Percentiles rank a stretch among this genome's conserved stretches.
phyloP scores from a whole-genome alignment of 2,888 invertebrate genomes.

The Merodon equestris region DNA sequence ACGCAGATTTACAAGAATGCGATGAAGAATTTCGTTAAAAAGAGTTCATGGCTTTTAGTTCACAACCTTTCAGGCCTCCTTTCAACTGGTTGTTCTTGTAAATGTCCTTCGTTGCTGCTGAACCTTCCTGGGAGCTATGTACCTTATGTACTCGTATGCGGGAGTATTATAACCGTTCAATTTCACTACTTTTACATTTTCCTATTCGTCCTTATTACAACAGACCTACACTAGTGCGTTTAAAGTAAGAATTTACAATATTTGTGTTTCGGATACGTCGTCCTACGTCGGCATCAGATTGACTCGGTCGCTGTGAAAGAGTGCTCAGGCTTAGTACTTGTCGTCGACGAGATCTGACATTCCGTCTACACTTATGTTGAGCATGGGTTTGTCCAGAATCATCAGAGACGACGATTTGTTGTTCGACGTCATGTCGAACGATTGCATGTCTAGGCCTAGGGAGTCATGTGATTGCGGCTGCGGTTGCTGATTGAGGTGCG shows the following conservation, averaged over 20 bases:
- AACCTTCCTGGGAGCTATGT: background rate
- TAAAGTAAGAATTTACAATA: conserved; percentile 58
- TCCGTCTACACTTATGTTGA: conserved; percentile 76
- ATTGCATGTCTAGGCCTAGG: conserved; percentile 69
- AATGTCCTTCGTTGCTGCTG: conserved; percentile 1
- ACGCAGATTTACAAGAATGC: conserved; percentile 3
- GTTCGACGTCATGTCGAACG: conserved; percentile 71
- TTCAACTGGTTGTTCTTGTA: conserved; percentile 35
- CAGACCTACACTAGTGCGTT: conserved; percentile 59
- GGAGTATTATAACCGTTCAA: conserved; percentile 11
- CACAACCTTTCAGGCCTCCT: conserved; percentile 61
- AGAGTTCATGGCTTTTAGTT: conserved; percentile 54
- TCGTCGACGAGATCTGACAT: conserved; percentile 77
- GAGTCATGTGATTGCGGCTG: conserved; percentile 62
- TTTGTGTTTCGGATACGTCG: conserved; percentile 58
- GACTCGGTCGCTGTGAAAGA: too few species aligned
- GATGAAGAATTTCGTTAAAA: conserved; percentile 10
- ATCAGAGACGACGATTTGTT: conserved; percentile 75
- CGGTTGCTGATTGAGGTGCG: conserved; percentile 42
- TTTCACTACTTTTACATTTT: conserved; percentile 43
- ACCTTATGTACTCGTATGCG: conserved; percentile 1
- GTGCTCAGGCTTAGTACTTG: conserved; percentile 71
- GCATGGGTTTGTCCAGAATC: conserved; percentile 77
- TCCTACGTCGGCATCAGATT: too few species aligned
- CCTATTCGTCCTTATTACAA: conserved; percentile 47